These are phyloP conservation scores for Platerodrilus igneus DNA, from an alignment of 2,888 invertebrate genomes.

Conservation along the genomic window DNA sequence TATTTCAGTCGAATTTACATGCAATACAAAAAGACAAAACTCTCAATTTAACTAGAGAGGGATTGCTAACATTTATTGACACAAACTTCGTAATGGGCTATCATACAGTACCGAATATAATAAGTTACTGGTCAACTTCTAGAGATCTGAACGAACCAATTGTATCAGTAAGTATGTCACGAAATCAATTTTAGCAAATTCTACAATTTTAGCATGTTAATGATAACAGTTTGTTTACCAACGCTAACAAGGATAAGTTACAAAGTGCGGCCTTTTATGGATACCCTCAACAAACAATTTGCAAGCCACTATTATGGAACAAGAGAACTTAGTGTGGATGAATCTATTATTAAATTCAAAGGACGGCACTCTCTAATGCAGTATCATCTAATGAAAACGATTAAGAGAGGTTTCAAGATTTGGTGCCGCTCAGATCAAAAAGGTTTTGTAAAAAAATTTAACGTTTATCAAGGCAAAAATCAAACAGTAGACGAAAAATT, in stretches of 20 bases:
- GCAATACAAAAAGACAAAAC: neutral
- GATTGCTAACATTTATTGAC: neutral
- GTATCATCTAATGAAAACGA: slow-evolving; percentile 32
- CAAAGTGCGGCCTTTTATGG: slow-evolving; percentile 19
- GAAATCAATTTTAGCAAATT: slow-evolving; percentile 19
- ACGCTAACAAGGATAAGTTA: slow-evolving; percentile 19
- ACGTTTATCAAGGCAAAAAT: slow-evolving; percentile 1
- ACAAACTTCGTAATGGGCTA: slow-evolving; percentile 6
- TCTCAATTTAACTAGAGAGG: neutral
- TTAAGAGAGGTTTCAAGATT: slow-evolving; percentile 33
- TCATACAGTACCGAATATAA: slow-evolving; percentile 4
- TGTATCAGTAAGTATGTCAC: slow-evolving; percentile 16
- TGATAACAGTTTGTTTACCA: slow-evolving; percentile 17
- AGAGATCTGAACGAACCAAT: slow-evolving; percentile 13
- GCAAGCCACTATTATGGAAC: neutral
- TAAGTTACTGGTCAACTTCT: neutral
- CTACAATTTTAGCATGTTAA: slow-evolving; percentile 20
- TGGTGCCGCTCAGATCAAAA: slow-evolving; percentile 19
- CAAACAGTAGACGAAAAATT: neutral
- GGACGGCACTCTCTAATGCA: slow-evolving; percentile 27
- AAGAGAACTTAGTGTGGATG: slow-evolving; percentile 8
- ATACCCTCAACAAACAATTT: slow-evolving; percentile 17
- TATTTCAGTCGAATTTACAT: neutral
- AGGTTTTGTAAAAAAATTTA: slow-evolving; percentile 2
- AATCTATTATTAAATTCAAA: slow-evolving; percentile 31